Conservation (phyloP, 2,113 vertebrate species). For the Lophochroa leadbeateri region DNA sequence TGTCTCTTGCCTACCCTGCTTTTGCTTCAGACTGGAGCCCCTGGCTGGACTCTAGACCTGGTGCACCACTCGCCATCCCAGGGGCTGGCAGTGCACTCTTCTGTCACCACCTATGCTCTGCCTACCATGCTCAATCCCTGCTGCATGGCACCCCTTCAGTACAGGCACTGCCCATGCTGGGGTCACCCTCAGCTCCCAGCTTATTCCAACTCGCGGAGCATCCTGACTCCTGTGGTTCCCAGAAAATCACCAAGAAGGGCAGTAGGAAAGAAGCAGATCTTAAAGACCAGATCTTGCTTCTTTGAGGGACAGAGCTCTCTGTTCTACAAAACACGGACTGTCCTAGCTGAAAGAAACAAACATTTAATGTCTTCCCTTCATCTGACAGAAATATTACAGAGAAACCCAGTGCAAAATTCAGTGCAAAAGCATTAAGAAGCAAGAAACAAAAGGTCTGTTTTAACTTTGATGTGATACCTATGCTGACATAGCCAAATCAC, state of each 20-base stretch:
- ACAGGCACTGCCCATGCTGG: neutral
- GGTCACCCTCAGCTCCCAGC: neutral
- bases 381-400: neutral
- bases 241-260: neutral
- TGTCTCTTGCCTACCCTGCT: neutral
- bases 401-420: neutral
- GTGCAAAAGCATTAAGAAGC: neutral
- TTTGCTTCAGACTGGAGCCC: neutral
- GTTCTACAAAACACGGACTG: neutral
- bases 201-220: neutral
- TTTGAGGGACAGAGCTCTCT: neutral
- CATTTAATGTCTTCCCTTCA: neutral
- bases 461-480: neutral
- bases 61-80: rapidly evolving
- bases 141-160: rapidly evolving
- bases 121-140: neutral
- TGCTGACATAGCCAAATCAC: neutral
- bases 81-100: neutral
- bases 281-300: neutral
- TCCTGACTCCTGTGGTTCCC: neutral
- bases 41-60: neutral
- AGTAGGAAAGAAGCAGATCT: neutral
- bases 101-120: neutral
- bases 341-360: neutral
- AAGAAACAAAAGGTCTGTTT: neutral